Evolutionary conservation across 92 coral and sea anemone genomes (phyloP), one percentile per base, ranked within the genome.

Genomic region (Anthopleura xanthogrammica): DNA sequence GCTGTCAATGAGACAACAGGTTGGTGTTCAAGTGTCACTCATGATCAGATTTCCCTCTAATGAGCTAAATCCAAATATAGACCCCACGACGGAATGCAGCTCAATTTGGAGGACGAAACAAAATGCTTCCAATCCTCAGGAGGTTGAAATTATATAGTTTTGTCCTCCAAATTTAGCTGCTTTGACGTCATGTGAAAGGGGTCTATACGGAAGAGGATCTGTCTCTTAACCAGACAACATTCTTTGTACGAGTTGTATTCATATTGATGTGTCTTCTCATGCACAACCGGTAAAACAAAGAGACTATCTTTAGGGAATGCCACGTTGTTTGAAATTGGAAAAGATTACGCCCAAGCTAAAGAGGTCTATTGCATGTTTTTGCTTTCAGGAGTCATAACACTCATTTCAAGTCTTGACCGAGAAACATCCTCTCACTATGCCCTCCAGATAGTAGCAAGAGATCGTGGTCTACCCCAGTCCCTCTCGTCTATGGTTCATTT

Each of bases 401-500:
- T 83, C 7, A 62, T 75, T 12, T 62, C 72, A 1, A 19, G 85
- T 29, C 85, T 90, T 41, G 93, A 90, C 83, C 85, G 93, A 12
- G 93, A 90, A 79, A 57, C 79, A 5, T 48, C 77, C 16, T 70
- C 90, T 7, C 85, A 90, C 50, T 90, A 90, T 86, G 42, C 60
- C 10, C 40, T 90, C 29, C 85, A 70, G 57, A 77, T 90, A 42
- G 29, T 86, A 23, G 90, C 93, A 11, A 82, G 87, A 19, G 93
- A 90, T 79, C 89, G 85, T 17, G 93, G 93, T 41, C 56, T 76
- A 10, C 90, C 93, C 66, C 52, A 23, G 80, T 22, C 85, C 14
- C 87, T 50, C 76, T 82, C 92, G 60, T 82, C 89, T 39, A 88
- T 82, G 65, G 85, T 83, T 12, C 80, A 55, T 50, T 68, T 79